A percentile compares a stretch with the other conserved stretches of the same genome.
These are phyloP conservation scores for Steinernema feltiae DNA, from an alignment of 1,140 invertebrate species.

Conservation along the genomic window DNA sequence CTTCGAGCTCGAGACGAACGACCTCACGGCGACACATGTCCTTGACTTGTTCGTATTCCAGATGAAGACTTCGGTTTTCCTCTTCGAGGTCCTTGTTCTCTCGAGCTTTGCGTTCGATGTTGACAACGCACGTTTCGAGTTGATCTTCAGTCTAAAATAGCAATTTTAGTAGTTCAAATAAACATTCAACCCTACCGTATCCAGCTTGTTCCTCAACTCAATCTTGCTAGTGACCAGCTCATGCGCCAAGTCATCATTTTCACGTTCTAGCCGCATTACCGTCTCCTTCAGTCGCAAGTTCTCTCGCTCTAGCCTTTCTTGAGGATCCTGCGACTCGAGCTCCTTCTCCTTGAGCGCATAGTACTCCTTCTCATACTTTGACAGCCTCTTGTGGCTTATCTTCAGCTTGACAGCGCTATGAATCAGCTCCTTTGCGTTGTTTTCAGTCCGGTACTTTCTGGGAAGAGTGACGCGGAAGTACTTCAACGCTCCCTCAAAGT, in stretches of 20 bases:
- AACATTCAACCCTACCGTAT: conserved; percentile 58
- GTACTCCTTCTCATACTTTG: conserved; percentile 93
- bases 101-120: conserved; percentile 71
- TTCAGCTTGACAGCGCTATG: conserved; percentile 81
- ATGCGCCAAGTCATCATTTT: conserved; percentile 67
- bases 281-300: conserved; percentile 63
- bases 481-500: conserved; percentile 89
- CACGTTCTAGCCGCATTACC: conserved; percentile 65
- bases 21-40: conserved; percentile 77
- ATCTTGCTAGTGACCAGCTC: conserved; percentile 66
- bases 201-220: conserved; percentile 62
- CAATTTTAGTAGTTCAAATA: not conserved
- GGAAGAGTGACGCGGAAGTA: conserved; percentile 89
- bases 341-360: conserved; percentile 69
- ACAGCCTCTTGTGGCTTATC: conserved; percentile 71
- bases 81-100: conserved; percentile 73
- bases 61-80: conserved; percentile 72
- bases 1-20: conserved; percentile 69
- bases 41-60: conserved; percentile 74
- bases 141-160: conserved; percentile 66
- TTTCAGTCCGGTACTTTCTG: conserved; percentile 86
- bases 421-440: conserved; percentile 78
- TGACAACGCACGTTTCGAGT: conserved; percentile 72
- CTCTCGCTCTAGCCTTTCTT: conserved; percentile 64
- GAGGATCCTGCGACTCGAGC: conserved; percentile 63